A percentile compares a stretch with the other conserved stretches of the same genome.
Conservation (phyloP, 2,113 vertebrate genomes). For the Serinus canaria region DNA sequence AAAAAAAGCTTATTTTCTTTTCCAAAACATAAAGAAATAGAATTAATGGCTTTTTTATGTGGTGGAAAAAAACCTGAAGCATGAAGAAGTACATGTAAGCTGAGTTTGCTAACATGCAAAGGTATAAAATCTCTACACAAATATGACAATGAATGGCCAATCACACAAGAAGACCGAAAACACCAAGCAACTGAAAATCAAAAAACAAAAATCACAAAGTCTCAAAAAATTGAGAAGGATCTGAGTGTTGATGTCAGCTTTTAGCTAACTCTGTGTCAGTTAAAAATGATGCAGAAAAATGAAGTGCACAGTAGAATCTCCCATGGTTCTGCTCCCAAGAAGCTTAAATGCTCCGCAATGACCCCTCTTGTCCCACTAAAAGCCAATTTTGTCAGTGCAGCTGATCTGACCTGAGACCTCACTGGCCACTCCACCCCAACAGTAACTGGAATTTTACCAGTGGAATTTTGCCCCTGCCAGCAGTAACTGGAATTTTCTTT, state of each 20-base stretch:
- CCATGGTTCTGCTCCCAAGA: neutral
- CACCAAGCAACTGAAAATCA: neutral
- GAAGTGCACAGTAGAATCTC: neutral
- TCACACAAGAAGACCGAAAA: neutral
- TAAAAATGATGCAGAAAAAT: neutral
- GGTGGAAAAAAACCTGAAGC: neutral
- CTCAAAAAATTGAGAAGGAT: neutral
- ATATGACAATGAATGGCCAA: neutral
- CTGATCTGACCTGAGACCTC: neutral
- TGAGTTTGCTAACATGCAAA: neutral
- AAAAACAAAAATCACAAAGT: rapidly evolving
- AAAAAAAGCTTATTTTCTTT: neutral
- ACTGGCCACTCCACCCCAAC: neutral
- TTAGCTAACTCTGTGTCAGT: neutral
- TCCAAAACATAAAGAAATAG: neutral
- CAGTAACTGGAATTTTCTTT: neutral
- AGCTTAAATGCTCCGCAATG: neutral
- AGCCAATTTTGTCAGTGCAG: neutral
- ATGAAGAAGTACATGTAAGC: neutral
- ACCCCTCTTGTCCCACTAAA: neutral
- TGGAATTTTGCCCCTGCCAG: neutral
- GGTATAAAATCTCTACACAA: neutral
- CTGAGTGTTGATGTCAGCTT: neutral
- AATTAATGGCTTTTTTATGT: rapidly evolving
- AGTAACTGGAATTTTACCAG: neutral